These are phyloP conservation scores for Drosophila buzzatii DNA, from an alignment of 2,888 invertebrate genomes.

Conservation along the genomic window DNA sequence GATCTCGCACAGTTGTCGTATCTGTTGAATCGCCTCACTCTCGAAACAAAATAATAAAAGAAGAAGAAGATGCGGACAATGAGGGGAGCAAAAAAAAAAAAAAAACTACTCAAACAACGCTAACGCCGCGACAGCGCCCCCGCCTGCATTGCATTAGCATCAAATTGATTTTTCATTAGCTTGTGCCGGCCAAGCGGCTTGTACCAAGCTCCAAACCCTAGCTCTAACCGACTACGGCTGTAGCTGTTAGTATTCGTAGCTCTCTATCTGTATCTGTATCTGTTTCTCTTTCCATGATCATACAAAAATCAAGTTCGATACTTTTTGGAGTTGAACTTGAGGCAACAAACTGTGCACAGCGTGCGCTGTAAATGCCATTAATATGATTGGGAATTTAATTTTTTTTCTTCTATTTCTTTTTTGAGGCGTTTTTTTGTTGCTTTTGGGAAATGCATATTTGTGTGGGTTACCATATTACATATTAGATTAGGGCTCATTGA, in stretches of 20 bases:
- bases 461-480: slow-evolving; percentile 62
- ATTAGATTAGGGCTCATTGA: slow-evolving; percentile 62
- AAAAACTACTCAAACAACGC: slow-evolving; percentile 26
- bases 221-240: background rate
- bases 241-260: background rate
- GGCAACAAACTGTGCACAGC: slow-evolving; percentile 61
- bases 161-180: slow-evolving; percentile 72
- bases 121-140: slow-evolving; percentile 23
- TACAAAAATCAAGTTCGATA: slow-evolving; percentile 37
- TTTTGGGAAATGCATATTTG: slow-evolving; percentile 34
- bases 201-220: slow-evolving; percentile 36
- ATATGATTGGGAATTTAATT: slow-evolving; percentile 40
- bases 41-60: slow-evolving; percentile 14
- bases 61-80: background rate
- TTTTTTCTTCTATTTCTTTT: slow-evolving; percentile 18
- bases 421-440: slow-evolving; percentile 2
- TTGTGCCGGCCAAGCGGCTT: slow-evolving; percentile 58
- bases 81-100: background rate
- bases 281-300: slow-evolving; percentile 18
- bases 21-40: slow-evolving; percentile 47
- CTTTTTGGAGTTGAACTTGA: slow-evolving; percentile 42
- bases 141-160: slow-evolving; percentile 55
- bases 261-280: slow-evolving; percentile 29
- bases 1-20: slow-evolving; percentile 60
- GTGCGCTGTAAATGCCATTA: slow-evolving; percentile 54